A percentile compares a stretch with the other conserved stretches of the same genome.
Conservation (phyloP, 2,113 vertebrate species). For the Rhizomys pruinosus region DNA sequence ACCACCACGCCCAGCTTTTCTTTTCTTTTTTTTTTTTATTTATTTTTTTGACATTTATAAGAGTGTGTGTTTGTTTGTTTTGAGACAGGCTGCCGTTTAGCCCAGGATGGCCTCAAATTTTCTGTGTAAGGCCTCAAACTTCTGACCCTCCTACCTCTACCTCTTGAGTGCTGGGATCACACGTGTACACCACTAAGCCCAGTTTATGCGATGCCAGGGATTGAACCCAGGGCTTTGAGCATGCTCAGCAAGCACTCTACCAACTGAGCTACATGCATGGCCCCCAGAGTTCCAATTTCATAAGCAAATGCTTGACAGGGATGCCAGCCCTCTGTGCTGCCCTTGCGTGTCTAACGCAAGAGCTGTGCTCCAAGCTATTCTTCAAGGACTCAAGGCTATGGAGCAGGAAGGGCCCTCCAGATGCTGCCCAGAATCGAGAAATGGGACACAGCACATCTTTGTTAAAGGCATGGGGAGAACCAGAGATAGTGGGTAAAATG, state of each 20-base stretch:
- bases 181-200: not conserved
- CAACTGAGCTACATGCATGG: not conserved
- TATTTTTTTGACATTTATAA: too few relatives aligned
- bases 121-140: too few relatives aligned
- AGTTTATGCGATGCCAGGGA: not conserved
- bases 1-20: too few relatives aligned
- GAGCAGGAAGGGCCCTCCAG: not conserved
- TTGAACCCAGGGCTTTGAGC: not conserved
- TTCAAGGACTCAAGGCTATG: not conserved
- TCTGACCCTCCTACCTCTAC: not conserved
- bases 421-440: not conserved
- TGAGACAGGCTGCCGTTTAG: not conserved
- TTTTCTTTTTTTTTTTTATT: too few relatives aligned
- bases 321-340: not conserved
- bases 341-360: not conserved
- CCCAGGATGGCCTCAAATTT: not conserved
- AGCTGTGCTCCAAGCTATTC: not conserved
- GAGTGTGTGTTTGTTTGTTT: not conserved
- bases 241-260: not conserved
- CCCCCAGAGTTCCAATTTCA: not conserved
- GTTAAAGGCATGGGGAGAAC: not conserved
- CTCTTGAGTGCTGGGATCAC: not conserved
- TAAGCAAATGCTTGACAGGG: fast-evolving
- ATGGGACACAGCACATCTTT: constrained; percentile 49
- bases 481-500: not conserved